phyloP scores from a whole-genome alignment of 2,113 vertebrate genomes.

The Megaceryle maxima region DNA sequence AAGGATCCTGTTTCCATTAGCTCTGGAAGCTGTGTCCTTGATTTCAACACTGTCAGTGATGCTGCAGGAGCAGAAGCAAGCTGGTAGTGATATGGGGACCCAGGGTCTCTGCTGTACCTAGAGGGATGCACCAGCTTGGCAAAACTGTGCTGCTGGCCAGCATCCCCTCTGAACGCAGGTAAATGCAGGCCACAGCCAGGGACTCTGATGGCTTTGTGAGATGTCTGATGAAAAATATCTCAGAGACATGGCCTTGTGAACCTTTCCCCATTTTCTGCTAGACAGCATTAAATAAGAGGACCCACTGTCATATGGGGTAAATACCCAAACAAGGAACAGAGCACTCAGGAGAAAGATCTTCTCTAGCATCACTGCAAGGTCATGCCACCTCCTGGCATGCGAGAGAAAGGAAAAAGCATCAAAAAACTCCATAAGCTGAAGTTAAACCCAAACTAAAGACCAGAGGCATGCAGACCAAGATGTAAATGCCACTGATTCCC shows the following conservation, averaged over 20 bases:
- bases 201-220: not conserved
- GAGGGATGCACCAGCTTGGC: not conserved
- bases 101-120: not conserved
- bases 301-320: not conserved
- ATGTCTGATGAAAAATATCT: not conserved
- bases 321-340: not conserved
- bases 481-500: not conserved
- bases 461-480: not conserved
- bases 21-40: not conserved
- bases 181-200: not conserved
- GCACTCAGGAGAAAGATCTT: not conserved
- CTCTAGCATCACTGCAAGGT: not conserved
- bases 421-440: not conserved
- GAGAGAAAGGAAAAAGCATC: not conserved
- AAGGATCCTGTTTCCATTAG: not conserved
- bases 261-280: not conserved
- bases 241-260: not conserved
- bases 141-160: not conserved
- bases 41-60: not conserved
- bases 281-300: not conserved
- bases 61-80: not conserved
- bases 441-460: not conserved
- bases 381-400: not conserved
- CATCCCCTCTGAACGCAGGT: not conserved
- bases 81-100: too few relatives aligned